phyloP scores from a whole-genome alignment of 2,113 vertebrate species.

The Vidua chalybeata region DNA sequence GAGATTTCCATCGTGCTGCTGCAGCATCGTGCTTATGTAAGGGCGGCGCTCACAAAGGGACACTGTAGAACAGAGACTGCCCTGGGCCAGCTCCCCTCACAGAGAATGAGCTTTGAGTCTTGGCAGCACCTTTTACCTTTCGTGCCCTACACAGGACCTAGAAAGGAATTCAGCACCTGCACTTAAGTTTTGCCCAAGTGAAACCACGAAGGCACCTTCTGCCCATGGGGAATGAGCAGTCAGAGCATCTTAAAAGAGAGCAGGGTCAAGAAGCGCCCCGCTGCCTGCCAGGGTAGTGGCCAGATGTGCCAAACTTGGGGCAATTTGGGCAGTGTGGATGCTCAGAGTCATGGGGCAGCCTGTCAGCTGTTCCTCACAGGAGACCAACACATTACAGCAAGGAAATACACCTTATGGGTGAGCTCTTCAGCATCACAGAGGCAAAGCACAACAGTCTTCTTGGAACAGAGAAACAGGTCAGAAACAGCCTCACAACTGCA shows the following conservation, averaged over 20 bases:
- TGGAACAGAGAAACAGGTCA: neutral
- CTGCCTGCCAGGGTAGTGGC: neutral
- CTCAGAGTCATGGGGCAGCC: neutral
- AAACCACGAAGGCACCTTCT: fast-evolving
- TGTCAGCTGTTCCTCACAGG: neutral
- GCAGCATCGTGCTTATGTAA: neutral
- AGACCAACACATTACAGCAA: neutral
- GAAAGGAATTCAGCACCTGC: neutral
- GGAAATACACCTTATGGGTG: neutral
- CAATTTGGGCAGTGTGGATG: neutral
- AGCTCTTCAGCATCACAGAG: neutral
- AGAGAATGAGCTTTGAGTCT: fast-evolving
- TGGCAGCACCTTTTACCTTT: fast-evolving
- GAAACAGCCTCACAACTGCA: fast-evolving
- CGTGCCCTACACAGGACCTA: fast-evolving
- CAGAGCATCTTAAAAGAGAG: neutral
- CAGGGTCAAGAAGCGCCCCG: neutral
- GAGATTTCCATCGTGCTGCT: neutral
- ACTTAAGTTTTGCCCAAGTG: neutral
- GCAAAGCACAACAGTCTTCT: neutral
- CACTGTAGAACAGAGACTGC: neutral
- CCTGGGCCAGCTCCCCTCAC: neutral
- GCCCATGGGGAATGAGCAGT: fast-evolving
- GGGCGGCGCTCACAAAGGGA: neutral
- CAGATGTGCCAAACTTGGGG: neutral